Evolutionary conservation across 2,113 vertebrate genomes (phyloP), one percentile per base, ranked within the genome.

Genomic region (Benitochromis conjunctus): DNA sequence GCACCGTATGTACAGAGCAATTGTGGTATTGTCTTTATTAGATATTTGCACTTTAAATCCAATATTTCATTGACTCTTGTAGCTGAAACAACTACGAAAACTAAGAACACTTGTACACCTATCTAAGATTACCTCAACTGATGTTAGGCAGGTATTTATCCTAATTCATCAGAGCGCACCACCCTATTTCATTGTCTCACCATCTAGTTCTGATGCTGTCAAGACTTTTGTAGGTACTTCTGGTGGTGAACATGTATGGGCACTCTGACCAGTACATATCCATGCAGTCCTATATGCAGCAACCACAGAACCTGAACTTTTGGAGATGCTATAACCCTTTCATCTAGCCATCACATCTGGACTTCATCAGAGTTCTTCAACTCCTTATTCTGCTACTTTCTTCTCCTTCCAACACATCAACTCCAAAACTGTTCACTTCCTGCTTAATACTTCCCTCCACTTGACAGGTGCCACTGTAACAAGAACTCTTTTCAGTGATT

Each of bases 71-170:
- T 9, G 38, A 14, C n/a, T 43, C n/a, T 24, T 43, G 12, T 16
- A 69, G 64, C 38, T 1, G 36, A 69, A 5, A 69, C 13, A 14
- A 24, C 16, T 69, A 69, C 13, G 14, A 0, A 64, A n/a, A 38
- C 18, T 38, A 64, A 43, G 18, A 46, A 14, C n/a, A 0, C 64
- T 18, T 10, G 14, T 0, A 48, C 41, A 26, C 26, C 66, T 29
- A 29, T 10, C 66, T 18, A 29, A 2, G 24, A 74, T 7, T 29
- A 29, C 24, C 21, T 74, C 66, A 19, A 3, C 3, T 7, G 7
- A 8, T 19, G 16, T 16, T 16, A 48, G 18, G 6, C 8, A 11
- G 64, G 7, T 71, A 6, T 46, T 71, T 46, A 43, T 29, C 66
- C 21, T 71, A 9, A 71, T 18, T 71, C n/a, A 46, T 4, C 14